These are phyloP conservation scores for Gopherus flavomarginatus DNA, from an alignment of 2,113 vertebrate genomes.

Conservation along the genomic window DNA sequence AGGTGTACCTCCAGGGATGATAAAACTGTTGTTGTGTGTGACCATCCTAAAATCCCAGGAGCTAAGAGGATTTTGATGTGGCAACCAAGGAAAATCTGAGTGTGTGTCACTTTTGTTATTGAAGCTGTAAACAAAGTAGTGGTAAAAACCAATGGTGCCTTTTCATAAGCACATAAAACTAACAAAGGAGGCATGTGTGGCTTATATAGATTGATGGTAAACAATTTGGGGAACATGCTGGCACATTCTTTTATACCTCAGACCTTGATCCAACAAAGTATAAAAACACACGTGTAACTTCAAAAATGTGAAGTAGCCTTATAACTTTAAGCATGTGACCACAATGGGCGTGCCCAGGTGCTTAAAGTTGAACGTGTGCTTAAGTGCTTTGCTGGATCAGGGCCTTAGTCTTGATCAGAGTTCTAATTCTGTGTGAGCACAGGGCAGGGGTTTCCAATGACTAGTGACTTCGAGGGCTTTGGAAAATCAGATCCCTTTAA, in stretches of 20 bases:
- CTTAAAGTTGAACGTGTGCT: neutral
- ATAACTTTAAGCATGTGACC: neutral
- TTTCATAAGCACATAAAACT: neutral
- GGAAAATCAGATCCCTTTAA: neutral
- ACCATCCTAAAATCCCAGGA: neutral
- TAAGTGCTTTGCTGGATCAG: neutral
- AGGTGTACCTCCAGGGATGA: neutral
- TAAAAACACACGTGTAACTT: neutral
- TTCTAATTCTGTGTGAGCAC: neutral
- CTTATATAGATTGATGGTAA: neutral
- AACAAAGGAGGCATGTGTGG: neutral
- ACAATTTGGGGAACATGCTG: neutral
- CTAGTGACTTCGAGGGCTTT: neutral
- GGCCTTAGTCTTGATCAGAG: neutral
- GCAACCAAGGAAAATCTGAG: neutral
- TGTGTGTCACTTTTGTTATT: neutral
- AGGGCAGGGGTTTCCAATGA: neutral
- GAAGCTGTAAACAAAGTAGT: neutral
- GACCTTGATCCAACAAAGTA: accelerated
- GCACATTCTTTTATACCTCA: neutral
- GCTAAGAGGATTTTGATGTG: neutral
- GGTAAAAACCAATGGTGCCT: neutral
- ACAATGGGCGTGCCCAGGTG: neutral
- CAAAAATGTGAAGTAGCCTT: neutral
- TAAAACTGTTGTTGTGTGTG: neutral